Percentiles rank a stretch among this genome's conserved stretches.
Conservation (phyloP, 2,113 vertebrate species). For the rat (Rattus norvegicus) region DNA sequence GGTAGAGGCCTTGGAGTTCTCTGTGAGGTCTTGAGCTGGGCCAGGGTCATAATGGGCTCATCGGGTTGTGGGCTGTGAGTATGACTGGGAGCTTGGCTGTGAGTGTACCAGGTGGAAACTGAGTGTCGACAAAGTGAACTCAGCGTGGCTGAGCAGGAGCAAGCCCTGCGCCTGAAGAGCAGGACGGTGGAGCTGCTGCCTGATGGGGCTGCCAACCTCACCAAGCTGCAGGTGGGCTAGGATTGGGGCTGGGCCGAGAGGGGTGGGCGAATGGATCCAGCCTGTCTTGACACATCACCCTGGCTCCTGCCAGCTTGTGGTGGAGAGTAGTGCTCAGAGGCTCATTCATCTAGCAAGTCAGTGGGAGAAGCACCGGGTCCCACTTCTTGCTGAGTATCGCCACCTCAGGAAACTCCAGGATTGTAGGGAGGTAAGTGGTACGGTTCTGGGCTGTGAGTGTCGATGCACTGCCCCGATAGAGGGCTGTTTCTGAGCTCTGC, state of each 20-base stretch:
- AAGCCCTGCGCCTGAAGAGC: constrained; percentile 88
- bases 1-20: background rate
- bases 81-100: background rate
- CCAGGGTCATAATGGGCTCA: background rate
- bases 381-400: constrained; percentile 91
- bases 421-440: constrained; percentile 87
- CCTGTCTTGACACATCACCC: background rate
- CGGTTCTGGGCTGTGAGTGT: background rate
- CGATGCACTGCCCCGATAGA: background rate
- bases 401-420: constrained; percentile 91
- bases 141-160: constrained; percentile 84
- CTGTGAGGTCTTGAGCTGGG: background rate
- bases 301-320: constrained; percentile 84
- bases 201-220: constrained; percentile 88
- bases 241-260: background rate
- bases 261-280: background rate
- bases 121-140: constrained; percentile 87
- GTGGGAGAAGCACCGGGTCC: constrained; percentile 94
- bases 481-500: background rate
- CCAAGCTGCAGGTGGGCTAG: constrained; percentile 90
- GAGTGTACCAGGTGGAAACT: constrained; percentile 85
- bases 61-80: background rate
- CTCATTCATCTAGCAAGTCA: constrained; percentile 91
- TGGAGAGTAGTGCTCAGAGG: constrained; percentile 91
- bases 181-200: constrained; percentile 90